phyloP scores from a whole-genome alignment of 1,140 invertebrate genomes.

The Heterodera carotae region DNA sequence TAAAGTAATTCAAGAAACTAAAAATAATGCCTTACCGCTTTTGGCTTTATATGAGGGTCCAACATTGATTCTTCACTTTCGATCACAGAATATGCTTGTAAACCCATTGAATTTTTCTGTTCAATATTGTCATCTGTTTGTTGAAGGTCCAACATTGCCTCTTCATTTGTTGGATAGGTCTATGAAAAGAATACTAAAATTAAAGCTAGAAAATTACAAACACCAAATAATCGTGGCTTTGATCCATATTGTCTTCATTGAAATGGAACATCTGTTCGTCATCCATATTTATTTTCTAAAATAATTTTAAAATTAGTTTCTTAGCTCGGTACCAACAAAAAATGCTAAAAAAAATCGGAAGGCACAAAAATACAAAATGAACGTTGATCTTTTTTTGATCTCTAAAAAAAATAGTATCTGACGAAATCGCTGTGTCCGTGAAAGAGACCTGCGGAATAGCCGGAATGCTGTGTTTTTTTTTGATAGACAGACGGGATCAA shows the following conservation, averaged over 20 bases:
- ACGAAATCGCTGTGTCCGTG: too few relatives aligned
- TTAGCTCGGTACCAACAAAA: too few relatives aligned
- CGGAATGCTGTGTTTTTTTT: too few relatives aligned
- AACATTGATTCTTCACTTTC: conserved; percentile 35
- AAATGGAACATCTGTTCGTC: conserved; percentile 36
- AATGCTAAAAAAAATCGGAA: too few relatives aligned
- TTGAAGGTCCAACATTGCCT: background rate
- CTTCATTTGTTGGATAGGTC: conserved; percentile 1
- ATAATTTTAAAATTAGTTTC: too few relatives aligned
- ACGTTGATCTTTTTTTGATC: too few relatives aligned
- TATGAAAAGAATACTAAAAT: conserved; percentile 18
- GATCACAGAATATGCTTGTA: conserved; percentile 23
- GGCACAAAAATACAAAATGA: too few relatives aligned
- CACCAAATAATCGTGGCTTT: conserved; percentile 28
- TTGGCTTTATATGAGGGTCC: conserved; percentile 26
- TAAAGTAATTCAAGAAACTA: conserved; percentile 33
- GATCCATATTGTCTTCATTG: conserved; percentile 30
- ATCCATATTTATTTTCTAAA: conserved; percentile 29
- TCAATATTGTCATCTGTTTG: conserved; percentile 11
- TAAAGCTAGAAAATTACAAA: conserved; percentile 23
- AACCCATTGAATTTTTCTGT: conserved; percentile 20
- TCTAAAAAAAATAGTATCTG: too few relatives aligned
- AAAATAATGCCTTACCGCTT: conserved; percentile 3
- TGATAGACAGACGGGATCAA: too few relatives aligned
- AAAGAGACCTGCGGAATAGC: too few relatives aligned